A percentile compares a stretch with the other conserved stretches of the same genome.
Conservation (phyloP, 2,888 invertebrate genomes). For the Buathra laborator region DNA sequence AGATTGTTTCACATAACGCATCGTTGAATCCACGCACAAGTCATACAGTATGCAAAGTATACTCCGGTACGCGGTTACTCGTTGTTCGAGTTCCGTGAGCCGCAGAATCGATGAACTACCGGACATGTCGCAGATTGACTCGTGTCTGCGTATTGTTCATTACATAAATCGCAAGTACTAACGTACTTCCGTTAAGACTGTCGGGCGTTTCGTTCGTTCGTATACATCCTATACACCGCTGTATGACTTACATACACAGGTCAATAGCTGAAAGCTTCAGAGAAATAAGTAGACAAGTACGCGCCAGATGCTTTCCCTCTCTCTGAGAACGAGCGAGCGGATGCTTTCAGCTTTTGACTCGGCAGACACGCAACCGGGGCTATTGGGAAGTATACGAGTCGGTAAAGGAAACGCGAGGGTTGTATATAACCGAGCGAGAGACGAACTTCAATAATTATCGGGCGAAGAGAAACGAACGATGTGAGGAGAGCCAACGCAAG, state of each 20-base stretch:
- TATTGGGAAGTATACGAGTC: conserved; percentile 47
- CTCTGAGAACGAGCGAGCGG: conserved; percentile 35
- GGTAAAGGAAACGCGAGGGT: conserved; percentile 33
- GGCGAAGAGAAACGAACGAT: conserved; percentile 67
- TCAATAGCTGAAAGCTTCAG: conserved; percentile 2
- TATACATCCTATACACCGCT: neutral
- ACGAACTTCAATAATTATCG: conserved; percentile 82
- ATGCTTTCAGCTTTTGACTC: conserved; percentile 61
- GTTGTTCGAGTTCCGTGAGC: conserved; percentile 9
- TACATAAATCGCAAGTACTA: neutral
- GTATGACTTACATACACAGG: conserved; percentile 1
- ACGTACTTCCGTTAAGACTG: conserved; percentile 6
- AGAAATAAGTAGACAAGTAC: conserved; percentile 25
- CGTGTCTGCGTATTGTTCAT: neutral
- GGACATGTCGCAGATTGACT: neutral
- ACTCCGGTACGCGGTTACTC: neutral
- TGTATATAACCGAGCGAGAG: conserved; percentile 71
- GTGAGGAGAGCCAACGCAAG: conserved; percentile 46
- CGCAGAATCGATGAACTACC: neutral
- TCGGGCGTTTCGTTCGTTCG: conserved; percentile 2
- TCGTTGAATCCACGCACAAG: neutral
- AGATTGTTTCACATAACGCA: conserved; percentile 5
- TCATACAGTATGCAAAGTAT: neutral
- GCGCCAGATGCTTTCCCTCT: conserved; percentile 42
- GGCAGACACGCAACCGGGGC: conserved; percentile 11